Conservation (phyloP, 2,113 vertebrate genomes). For the Columba janthina region DNA sequence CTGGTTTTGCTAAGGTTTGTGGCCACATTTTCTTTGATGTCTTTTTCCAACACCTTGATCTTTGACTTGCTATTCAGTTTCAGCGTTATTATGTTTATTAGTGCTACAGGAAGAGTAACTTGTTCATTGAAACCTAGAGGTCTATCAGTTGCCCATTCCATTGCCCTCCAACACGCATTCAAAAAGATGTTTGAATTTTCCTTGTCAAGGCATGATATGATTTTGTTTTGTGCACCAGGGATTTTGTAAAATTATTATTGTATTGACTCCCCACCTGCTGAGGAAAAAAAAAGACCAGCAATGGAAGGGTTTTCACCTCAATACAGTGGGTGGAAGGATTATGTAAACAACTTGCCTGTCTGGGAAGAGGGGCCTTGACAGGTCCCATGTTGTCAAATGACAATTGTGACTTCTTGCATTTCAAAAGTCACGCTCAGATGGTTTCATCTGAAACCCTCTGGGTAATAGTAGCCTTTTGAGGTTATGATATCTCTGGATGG, state of each 20-base stretch:
- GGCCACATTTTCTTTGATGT: not conserved
- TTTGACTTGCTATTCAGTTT: not conserved
- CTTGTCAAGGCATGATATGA: not conserved
- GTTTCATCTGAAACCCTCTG: slow-evolving; percentile 79
- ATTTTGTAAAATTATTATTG: not conserved
- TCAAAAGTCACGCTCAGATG: slow-evolving; percentile 75
- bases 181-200: slow-evolving; percentile 49
- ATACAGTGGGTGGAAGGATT: slow-evolving; percentile 39
- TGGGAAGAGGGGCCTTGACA: slow-evolving; percentile 67
- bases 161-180: not conserved
- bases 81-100: not conserved
- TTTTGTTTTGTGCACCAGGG: not conserved
- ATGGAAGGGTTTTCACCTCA: slow-evolving; percentile 33
- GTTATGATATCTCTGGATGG: slow-evolving; percentile 85
- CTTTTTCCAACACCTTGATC: not conserved
- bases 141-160: not conserved
- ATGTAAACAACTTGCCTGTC: slow-evolving; percentile 73
- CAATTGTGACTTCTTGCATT: slow-evolving; percentile 74
- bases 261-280: slow-evolving; percentile 51
- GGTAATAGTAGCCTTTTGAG: slow-evolving; percentile 82
- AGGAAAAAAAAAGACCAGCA: slow-evolving; percentile 37
- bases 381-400: slow-evolving; percentile 68
- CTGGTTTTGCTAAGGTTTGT: not conserved
- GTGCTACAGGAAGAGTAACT: not conserved
- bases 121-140: not conserved